phyloP scores from a whole-genome alignment of 2,888 invertebrate species.

The Parnassius glacialis region DNA sequence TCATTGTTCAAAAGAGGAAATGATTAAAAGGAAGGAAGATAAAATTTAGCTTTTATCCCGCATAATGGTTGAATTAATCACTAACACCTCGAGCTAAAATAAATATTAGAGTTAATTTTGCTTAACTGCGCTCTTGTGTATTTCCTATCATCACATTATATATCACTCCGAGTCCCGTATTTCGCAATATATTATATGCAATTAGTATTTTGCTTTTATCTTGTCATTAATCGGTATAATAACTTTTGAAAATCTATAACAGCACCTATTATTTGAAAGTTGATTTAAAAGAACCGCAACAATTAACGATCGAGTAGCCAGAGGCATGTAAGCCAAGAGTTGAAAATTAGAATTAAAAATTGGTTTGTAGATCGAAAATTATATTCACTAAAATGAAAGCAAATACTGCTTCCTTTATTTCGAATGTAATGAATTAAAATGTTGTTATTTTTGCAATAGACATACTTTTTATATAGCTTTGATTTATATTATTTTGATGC shows the following conservation, averaged over 20 bases:
- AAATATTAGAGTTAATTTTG: slow-evolving; percentile 7
- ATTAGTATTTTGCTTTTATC: slow-evolving; percentile 20
- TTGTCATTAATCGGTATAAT: slow-evolving; percentile 23
- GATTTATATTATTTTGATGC: too few relatives aligned
- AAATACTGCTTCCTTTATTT: not conserved
- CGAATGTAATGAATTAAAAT: too few relatives aligned
- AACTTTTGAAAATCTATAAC: slow-evolving; percentile 30
- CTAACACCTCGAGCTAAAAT: slow-evolving; percentile 4
- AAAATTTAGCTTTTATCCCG: too few relatives aligned
- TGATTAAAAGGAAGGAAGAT: too few relatives aligned
- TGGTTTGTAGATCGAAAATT: slow-evolving; percentile 6
- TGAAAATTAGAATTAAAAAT: slow-evolving; percentile 26
- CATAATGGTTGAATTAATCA: too few relatives aligned
- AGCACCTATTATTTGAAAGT: slow-evolving; percentile 34
- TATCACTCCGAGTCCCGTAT: slow-evolving; percentile 5
- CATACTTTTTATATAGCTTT: too few relatives aligned
- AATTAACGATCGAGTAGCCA: slow-evolving; percentile 33
- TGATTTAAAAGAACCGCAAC: slow-evolving; percentile 39
- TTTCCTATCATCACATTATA: slow-evolving; percentile 13
- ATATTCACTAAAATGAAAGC: slow-evolving; percentile 2
- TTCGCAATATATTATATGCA: slow-evolving; percentile 24
- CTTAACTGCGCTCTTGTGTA: slow-evolving; percentile 8
- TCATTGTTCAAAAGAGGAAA: too few relatives aligned
- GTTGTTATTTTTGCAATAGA: too few relatives aligned
- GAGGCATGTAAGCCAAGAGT: slow-evolving; percentile 35